Evolutionary conservation across 2,113 vertebrate species (phyloP).

Genomic region (Catharus minimus): DNA sequence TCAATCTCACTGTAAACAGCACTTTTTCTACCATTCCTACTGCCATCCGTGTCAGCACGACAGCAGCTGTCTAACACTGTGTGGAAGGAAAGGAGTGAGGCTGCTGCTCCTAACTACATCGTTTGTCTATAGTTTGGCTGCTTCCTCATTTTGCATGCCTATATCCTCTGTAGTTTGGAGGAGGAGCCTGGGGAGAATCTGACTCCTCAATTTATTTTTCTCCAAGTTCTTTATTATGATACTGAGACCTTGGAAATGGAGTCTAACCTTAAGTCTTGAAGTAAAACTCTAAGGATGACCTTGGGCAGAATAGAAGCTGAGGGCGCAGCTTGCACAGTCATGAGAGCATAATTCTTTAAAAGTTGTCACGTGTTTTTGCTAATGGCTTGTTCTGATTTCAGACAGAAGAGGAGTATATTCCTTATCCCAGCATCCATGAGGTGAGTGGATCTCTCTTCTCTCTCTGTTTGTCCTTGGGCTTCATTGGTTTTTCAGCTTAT

Average conservation of each 20-base stretch:
- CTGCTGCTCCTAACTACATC: background rate
- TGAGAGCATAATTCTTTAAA: background rate
- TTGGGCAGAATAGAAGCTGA: background rate
- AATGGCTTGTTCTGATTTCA: slow-evolving; percentile 43
- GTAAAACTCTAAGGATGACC: background rate
- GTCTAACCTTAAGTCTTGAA: background rate
- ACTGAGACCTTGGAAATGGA: background rate
- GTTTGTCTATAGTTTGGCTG: background rate
- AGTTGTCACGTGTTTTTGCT: background rate
- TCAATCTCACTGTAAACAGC: background rate
- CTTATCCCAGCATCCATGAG: slow-evolving; percentile 73
- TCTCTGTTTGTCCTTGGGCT: background rate
- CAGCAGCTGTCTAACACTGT: background rate
- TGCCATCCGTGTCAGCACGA: background rate
- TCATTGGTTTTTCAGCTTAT: background rate
- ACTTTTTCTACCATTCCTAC: background rate
- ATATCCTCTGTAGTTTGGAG: background rate
- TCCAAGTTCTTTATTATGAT: background rate
- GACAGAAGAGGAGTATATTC: slow-evolving; percentile 70
- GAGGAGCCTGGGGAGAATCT: background rate
- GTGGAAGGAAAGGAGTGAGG: background rate
- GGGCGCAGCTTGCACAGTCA: background rate
- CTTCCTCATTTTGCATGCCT: background rate
- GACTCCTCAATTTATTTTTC: background rate
- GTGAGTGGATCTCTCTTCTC: slow-evolving; percentile 23